Conservation (phyloP, 2,113 vertebrate species). For the Ursus arctos region DNA sequence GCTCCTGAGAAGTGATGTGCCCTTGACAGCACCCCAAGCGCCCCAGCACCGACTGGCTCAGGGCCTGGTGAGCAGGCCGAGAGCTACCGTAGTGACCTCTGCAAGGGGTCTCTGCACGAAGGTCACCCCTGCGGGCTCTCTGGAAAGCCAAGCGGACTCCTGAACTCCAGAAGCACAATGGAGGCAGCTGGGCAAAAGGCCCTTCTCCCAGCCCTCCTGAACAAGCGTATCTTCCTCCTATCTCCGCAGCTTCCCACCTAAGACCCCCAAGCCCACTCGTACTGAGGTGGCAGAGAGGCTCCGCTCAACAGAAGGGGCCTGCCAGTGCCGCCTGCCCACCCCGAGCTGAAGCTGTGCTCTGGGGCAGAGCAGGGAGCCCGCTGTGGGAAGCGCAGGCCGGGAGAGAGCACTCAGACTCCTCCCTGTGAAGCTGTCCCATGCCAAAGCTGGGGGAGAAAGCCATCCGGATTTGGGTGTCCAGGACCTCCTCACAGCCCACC, state of each 20-base stretch:
- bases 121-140: neutral
- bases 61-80: fast-evolving
- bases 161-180: neutral
- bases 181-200: neutral
- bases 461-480: neutral
- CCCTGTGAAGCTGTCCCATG: neutral
- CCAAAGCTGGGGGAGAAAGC: too few relatives aligned
- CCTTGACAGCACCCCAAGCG: fast-evolving
- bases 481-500: neutral
- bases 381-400: neutral
- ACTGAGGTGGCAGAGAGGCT: neutral
- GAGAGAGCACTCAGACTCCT: neutral
- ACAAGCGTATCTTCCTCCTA: fast-evolving
- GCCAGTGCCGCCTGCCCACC: neutral
- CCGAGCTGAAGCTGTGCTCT: neutral
- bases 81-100: neutral
- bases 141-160: fast-evolving
- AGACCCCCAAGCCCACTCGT: neutral
- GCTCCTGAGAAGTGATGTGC: neutral
- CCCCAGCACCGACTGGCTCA: fast-evolving
- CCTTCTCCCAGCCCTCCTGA: neutral
- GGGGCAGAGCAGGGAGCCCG: neutral
- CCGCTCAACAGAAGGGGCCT: neutral
- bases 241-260: neutral
- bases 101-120: too few relatives aligned